Conservation (phyloP, 1,140 invertebrate species). For the Hyles vespertilio region DNA sequence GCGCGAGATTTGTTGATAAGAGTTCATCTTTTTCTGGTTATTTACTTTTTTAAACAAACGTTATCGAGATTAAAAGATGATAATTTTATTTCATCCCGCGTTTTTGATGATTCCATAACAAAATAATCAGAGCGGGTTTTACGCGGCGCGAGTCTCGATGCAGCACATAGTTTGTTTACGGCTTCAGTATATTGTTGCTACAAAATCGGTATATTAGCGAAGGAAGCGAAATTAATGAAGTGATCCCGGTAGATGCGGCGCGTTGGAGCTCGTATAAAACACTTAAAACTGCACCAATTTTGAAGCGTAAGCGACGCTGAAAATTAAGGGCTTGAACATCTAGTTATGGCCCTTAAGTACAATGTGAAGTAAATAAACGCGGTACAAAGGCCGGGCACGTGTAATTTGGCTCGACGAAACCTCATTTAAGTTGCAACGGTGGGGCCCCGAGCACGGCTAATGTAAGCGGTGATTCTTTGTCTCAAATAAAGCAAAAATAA, state of each 20-base stretch:
- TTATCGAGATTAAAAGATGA: constrained; percentile 16
- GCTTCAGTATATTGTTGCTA: too few relatives aligned
- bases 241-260: constrained; percentile 11
- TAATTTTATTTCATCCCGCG: constrained; percentile 13
- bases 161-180: constrained; percentile 1
- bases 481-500: constrained; percentile 62
- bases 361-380: constrained; percentile 70
- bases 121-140: not conserved
- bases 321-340: constrained; percentile 56
- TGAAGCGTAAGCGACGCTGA: constrained; percentile 40
- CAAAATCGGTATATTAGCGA: not conserved
- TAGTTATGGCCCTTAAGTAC: constrained; percentile 72
- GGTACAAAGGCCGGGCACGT: constrained; percentile 54
- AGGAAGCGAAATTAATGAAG: constrained; percentile 14
- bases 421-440: constrained; percentile 62
- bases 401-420: constrained; percentile 67
- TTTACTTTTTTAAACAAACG: constrained; percentile 19
- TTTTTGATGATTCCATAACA: constrained; percentile 9
- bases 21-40: constrained; percentile 28
- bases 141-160: too few relatives aligned
- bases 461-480: constrained; percentile 49
- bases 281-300: constrained; percentile 40
- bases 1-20: constrained; percentile 21
- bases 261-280: constrained; percentile 24
- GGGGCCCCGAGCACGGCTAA: constrained; percentile 48